A percentile compares a stretch with the other conserved stretches of the same genome.
These are phyloP conservation scores for Tricholauxania praeusta DNA, from an alignment of 2,888 invertebrate species.

Conservation along the genomic window DNA sequence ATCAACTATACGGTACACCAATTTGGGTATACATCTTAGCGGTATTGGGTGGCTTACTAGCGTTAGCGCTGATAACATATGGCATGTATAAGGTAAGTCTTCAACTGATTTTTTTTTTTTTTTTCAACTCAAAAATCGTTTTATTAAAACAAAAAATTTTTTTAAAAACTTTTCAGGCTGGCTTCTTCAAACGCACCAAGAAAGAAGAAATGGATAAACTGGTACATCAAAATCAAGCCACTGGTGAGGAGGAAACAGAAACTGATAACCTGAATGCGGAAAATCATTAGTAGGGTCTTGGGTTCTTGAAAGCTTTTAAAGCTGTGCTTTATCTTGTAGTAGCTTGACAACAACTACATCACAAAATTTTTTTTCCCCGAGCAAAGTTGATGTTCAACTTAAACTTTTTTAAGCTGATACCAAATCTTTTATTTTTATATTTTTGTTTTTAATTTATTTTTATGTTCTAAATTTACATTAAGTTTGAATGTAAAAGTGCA, in stretches of 20 bases:
- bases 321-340: slow-evolving; percentile 28
- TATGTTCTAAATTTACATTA: slow-evolving; percentile 33
- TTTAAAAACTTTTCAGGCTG: slow-evolving; percentile 57
- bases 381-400: slow-evolving; percentile 30
- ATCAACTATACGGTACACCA: slow-evolving; percentile 59
- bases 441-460: slow-evolving; percentile 41
- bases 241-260: slow-evolving; percentile 58
- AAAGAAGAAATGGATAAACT: slow-evolving; percentile 69
- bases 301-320: neutral
- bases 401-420: slow-evolving; percentile 43
- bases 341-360: slow-evolving; percentile 11
- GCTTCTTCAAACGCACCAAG: slow-evolving; percentile 69
- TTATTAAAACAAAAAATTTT: neutral
- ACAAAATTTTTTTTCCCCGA: neutral
- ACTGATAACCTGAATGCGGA: slow-evolving; percentile 59
- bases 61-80: slow-evolving; percentile 65
- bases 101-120: neutral
- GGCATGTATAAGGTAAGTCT: slow-evolving; percentile 63
- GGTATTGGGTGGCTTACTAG: slow-evolving; percentile 66
- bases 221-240: slow-evolving; percentile 57
- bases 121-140: neutral
- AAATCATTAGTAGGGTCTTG: slow-evolving; percentile 45
- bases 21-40: slow-evolving; percentile 69
- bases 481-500: slow-evolving; percentile 11
- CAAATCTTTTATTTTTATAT: slow-evolving; percentile 47